Percentiles rank a stretch among this genome's conserved stretches.
phyloP scores from a whole-genome alignment of 1,140 invertebrate species.

The Druon quercuslanigerum region DNA sequence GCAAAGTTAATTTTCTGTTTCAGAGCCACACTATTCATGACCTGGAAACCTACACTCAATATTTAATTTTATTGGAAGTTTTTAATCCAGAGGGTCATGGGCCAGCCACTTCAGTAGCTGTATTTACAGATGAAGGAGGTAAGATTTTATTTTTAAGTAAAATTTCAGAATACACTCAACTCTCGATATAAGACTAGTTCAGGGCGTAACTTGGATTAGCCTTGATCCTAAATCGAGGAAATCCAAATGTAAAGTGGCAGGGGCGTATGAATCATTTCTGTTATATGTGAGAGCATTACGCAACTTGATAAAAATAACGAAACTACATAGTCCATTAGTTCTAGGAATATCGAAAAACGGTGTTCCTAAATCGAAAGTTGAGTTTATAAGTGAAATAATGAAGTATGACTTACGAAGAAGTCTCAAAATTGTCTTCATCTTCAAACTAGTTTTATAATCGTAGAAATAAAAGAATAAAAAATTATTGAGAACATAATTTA shows the following conservation, averaged over 20 bases:
- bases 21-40: slow-evolving; percentile 84
- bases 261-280: too few species aligned
- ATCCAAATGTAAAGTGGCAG: too few species aligned
- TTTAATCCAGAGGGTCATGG: slow-evolving; percentile 86
- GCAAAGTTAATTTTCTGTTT: slow-evolving; percentile 54
- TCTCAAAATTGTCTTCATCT: background rate
- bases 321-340: too few species aligned
- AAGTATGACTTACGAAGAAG: background rate
- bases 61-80: slow-evolving; percentile 84
- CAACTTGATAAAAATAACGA: too few species aligned
- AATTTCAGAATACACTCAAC: slow-evolving; percentile 1
- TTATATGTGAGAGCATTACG: too few species aligned
- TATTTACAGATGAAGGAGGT: slow-evolving; percentile 90
- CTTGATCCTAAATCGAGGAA: too few species aligned
- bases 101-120: slow-evolving; percentile 82
- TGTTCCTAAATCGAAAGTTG: too few species aligned
- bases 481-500: too few species aligned
- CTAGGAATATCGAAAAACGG: too few species aligned
- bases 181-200: background rate
- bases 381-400: too few species aligned
- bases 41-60: slow-evolving; percentile 85
- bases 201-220: too few species aligned
- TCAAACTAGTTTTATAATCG: background rate
- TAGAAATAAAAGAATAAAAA: too few species aligned
- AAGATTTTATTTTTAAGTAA: slow-evolving; percentile 67